Conservation (phyloP, 2,888 invertebrate species). For the Seira musarum region DNA sequence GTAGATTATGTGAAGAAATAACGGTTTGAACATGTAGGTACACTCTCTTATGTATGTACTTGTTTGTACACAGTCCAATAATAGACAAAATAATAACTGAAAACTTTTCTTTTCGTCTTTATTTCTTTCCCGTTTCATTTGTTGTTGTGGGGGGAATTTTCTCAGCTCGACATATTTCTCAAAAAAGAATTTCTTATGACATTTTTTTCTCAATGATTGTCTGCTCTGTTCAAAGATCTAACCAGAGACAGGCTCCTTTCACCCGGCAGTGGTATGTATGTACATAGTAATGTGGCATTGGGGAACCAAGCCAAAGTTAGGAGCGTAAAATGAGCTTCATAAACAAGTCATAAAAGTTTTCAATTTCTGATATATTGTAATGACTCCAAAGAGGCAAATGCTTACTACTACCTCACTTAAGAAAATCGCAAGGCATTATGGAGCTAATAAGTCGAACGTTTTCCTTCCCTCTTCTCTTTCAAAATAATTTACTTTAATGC, state of each 20-base stretch:
- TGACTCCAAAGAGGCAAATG: background rate
- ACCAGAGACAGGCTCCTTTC: background rate
- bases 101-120: constrained; percentile 3
- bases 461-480: too few relatives aligned
- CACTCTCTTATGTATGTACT: background rate
- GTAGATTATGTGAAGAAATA: background rate
- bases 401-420: too few relatives aligned
- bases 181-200: background rate
- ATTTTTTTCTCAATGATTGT: constrained; percentile 15
- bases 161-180: background rate
- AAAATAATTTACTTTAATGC: constrained; percentile 20
- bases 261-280: too few relatives aligned
- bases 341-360: constrained; percentile 44
- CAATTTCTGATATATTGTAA: constrained; percentile 46
- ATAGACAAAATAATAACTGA: background rate
- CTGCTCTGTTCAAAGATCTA: background rate
- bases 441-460: too few relatives aligned
- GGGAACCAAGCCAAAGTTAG: too few relatives aligned
- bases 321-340: constrained; percentile 16
- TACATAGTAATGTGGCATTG: too few relatives aligned
- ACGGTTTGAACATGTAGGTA: background rate
- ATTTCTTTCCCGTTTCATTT: constrained; percentile 1
- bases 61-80: background rate
- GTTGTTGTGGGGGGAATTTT: background rate
- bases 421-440: too few relatives aligned